Evolutionary conservation across 2,888 invertebrate genomes (phyloP).

Genomic region (Drosophila dives): DNA sequence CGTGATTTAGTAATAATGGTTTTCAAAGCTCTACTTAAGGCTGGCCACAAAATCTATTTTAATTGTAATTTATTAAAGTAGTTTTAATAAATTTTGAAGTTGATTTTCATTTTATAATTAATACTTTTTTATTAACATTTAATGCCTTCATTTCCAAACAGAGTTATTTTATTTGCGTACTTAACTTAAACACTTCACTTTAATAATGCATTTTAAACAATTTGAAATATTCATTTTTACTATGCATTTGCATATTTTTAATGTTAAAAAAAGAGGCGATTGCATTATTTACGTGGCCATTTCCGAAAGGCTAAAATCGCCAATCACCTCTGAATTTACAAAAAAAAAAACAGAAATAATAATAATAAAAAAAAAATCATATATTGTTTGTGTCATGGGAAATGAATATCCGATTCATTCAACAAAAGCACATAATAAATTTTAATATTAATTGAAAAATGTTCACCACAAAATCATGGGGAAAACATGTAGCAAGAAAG

Average conservation of each 20-base stretch:
- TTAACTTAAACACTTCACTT: constrained; percentile 18
- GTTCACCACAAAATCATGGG: constrained; percentile 28
- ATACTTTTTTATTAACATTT: not conserved
- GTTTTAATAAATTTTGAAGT: not conserved
- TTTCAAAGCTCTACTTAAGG: not conserved
- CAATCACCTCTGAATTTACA: constrained; percentile 28
- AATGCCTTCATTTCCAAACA: not conserved
- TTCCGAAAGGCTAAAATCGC: constrained; percentile 24
- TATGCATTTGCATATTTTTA: constrained; percentile 35
- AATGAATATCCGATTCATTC: constrained; percentile 55
- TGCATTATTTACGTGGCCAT: constrained; percentile 2
- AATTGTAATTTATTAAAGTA: not conserved
- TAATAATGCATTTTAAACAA: constrained; percentile 25
- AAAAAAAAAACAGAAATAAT: not conserved
- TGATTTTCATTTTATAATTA: not conserved
- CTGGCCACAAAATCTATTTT: not conserved
- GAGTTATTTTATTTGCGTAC: constrained; percentile 2
- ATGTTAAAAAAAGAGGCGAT: constrained; percentile 12
- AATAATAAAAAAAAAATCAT: constrained; percentile 12
- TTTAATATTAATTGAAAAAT: constrained; percentile 62
- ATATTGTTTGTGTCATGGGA: constrained; percentile 39
- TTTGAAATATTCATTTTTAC: constrained; percentile 12
- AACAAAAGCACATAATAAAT: constrained; percentile 45
- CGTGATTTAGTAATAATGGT: too few species aligned
- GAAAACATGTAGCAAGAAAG: constrained; percentile 13